Base-by-base conservation (phyloP, 2,113 vertebrate species). In the Phoenicopterus ruber region DNA sequence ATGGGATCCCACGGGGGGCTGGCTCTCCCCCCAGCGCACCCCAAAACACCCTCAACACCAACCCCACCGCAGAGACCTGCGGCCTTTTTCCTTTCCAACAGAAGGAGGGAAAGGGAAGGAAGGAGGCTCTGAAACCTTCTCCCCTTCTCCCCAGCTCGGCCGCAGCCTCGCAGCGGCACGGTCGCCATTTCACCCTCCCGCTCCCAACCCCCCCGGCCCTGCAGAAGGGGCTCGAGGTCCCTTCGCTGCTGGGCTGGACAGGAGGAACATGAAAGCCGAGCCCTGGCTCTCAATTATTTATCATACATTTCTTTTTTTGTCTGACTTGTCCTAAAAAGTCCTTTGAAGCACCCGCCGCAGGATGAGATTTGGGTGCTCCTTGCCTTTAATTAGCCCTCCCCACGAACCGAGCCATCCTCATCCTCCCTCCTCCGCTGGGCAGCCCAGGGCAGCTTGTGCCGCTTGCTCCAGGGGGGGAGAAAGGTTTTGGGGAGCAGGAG, bases 101-200 rank as follows among this genome's bases (percentile, higher is more conserved):
- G 34, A 61, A 16, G 21, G 36, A 24, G 8, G 31, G 20, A 9
- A 26, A 44, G 22, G 52, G 54, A 36, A 42, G 18, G 25, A 72
- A 47, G 47, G 28, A 57, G 5, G 52, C 20, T 58, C 69, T 54
- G 7, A 24, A 72, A 11, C 28, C 55, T n/a, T 14, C n/a, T 14
- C 13, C 31, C 4, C 0, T 8, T 40, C 58, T n/a, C 38, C 31
- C 16, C 55, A 47, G 38, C 26, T 36, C 0, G 1, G 54, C 49
- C 13, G 17, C 28, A 40, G 63, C 57, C 65, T 72, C 25, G 0
- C 63, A 29, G 19, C 22, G 34, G n/a, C 61, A 5, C 0, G 0
- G 62, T 7, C 32, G 0, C 36, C 2, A 0, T n/a, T 17, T 58
- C 67, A 36, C 13, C 32, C 11, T 15, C 58, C n/a, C 6, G 1